phyloP scores from a whole-genome alignment of 2,113 vertebrate species.

The Otis tarda region DNA sequence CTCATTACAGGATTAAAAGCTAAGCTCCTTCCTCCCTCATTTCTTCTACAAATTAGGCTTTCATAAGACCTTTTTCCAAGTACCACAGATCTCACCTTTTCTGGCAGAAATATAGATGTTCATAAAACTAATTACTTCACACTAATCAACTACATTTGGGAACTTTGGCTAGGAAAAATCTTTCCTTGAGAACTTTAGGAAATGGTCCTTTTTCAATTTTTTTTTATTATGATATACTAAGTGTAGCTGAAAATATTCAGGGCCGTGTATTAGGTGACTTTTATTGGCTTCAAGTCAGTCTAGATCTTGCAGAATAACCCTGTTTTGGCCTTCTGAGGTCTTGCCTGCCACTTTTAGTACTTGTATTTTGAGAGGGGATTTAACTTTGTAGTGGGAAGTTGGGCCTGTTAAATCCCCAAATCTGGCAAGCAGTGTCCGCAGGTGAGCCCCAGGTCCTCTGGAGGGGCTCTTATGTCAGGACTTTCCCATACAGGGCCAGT shows the following conservation, averaged over 20 bases:
- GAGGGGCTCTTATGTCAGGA: neutral
- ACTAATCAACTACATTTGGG: neutral
- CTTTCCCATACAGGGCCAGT: neutral
- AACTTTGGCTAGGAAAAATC: neutral
- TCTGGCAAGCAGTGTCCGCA: neutral
- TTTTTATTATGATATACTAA: neutral
- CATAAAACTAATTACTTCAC: neutral
- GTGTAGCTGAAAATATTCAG: neutral
- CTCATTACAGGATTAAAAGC: conserved; percentile 57
- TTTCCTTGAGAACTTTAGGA: neutral
- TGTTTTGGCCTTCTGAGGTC: neutral
- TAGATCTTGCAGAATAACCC: neutral
- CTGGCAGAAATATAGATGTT: neutral
- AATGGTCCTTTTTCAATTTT: neutral
- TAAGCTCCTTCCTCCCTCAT: conserved; percentile 42
- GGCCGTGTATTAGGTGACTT: neutral
- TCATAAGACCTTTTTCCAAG: conserved; percentile 15
- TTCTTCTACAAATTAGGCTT: conserved; percentile 40
- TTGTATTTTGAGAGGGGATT: neutral
- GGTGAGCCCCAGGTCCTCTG: neutral
- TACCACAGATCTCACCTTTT: neutral
- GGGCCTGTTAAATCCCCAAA: neutral
- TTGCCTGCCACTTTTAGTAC: neutral
- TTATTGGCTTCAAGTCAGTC: neutral
- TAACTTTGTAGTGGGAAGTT: neutral